Percentiles rank a stretch among this genome's conserved stretches.
Evolutionary conservation across 1,140 invertebrate species (phyloP).

Genomic region (Phocides pigmalion): DNA sequence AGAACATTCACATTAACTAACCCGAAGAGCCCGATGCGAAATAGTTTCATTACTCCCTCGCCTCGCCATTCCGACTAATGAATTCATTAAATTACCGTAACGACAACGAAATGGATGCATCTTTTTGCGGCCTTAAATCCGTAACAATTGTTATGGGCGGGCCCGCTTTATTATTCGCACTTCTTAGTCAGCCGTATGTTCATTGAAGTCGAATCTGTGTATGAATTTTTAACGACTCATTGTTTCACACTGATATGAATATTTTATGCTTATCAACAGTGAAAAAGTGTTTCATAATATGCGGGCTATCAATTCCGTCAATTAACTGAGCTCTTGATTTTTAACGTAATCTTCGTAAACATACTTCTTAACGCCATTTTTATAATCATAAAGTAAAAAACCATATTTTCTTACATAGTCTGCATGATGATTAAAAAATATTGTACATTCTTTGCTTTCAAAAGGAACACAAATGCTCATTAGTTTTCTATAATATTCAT

Average conservation of each 20-base stretch:
- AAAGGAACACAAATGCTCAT: too few relatives aligned
- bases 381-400: too few relatives aligned
- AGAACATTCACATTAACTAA: slow-evolving; percentile 76
- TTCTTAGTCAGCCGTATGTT: slow-evolving; percentile 26
- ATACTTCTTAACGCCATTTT: too few relatives aligned
- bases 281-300: neutral
- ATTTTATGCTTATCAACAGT: neutral
- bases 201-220: slow-evolving; percentile 18
- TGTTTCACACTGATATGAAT: slow-evolving; percentile 18
- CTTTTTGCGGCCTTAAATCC: slow-evolving; percentile 24
- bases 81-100: slow-evolving; percentile 47
- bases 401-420: too few relatives aligned
- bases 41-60: slow-evolving; percentile 55
- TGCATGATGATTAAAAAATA: too few relatives aligned
- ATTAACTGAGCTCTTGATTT: neutral
- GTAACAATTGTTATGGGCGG: slow-evolving; percentile 33
- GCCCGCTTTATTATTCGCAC: slow-evolving; percentile 25
- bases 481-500: too few relatives aligned
- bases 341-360: too few relatives aligned
- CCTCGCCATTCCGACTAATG: slow-evolving; percentile 42
- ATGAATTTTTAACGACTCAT: slow-evolving; percentile 21
- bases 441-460: too few relatives aligned
- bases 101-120: slow-evolving; percentile 25
- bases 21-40: slow-evolving; percentile 58
- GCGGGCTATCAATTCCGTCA: neutral